Percentiles rank a stretch among this genome's conserved stretches.
phyloP scores from a whole-genome alignment of 2,888 invertebrate species.

The Cephus sareptanus region DNA sequence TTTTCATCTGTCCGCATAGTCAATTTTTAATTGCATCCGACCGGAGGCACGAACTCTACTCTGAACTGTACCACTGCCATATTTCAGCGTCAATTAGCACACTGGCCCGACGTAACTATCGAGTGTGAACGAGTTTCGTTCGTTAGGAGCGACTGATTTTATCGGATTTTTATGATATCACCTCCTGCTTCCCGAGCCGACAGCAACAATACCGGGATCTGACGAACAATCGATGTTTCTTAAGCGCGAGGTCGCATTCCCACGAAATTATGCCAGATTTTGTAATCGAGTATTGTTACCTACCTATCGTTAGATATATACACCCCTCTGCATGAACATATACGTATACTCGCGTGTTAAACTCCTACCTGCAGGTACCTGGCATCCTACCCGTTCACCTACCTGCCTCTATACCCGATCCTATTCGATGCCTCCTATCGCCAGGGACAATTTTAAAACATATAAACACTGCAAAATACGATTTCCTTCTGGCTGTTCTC shows the following conservation, averaged over 20 bases:
- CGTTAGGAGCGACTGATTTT: constrained; percentile 52
- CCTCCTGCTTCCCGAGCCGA: background rate
- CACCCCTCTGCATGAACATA: background rate
- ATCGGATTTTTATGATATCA: constrained; percentile 44
- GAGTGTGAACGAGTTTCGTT: constrained; percentile 54
- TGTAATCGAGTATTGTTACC: constrained; percentile 45
- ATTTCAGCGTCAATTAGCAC: constrained; percentile 49
- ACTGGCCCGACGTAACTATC: constrained; percentile 22
- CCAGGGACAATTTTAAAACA: constrained; percentile 47
- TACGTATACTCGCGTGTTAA: background rate
- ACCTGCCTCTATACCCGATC: no score
- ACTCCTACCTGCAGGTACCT: background rate
- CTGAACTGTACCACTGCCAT: constrained; percentile 14
- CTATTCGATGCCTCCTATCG: no score
- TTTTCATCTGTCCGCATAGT: no score
- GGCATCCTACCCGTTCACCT: background rate
- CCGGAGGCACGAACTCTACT: no score
- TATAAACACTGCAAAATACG: constrained; percentile 45
- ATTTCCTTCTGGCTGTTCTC: constrained; percentile 31
- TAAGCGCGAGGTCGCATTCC: constrained; percentile 45
- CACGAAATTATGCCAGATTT: constrained; percentile 54
- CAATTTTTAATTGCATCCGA: no score
- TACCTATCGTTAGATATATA: no score
- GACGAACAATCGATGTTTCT: constrained; percentile 45
- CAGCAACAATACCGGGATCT: background rate